Conservation (phyloP, 2,113 vertebrate genomes). For the Chloebia gouldiae region DNA sequence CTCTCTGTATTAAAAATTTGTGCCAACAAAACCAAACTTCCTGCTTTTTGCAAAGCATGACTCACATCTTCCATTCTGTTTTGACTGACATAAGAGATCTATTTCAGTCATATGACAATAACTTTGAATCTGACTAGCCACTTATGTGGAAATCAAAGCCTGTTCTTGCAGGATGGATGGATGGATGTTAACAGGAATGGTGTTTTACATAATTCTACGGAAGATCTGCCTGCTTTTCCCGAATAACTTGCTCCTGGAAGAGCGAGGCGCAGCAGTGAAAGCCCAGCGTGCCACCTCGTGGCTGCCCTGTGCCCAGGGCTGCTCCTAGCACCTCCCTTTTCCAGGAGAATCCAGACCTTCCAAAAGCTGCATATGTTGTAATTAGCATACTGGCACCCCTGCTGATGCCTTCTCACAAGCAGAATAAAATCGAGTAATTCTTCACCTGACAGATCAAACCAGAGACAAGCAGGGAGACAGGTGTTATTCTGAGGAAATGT, state of each 20-base stretch:
- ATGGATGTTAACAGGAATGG: neutral
- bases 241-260: neutral
- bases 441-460: neutral
- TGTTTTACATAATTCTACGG: neutral
- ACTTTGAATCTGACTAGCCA: conserved; percentile 22
- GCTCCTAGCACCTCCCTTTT: neutral
- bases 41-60: conserved; percentile 50
- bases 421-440: neutral
- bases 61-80: conserved; percentile 44
- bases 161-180: conserved; percentile 21
- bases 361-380: neutral
- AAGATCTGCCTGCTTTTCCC: neutral
- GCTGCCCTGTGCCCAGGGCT: conserved; percentile 18
- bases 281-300: conserved; percentile 47
- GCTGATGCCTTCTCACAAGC: neutral
- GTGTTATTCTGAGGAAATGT: neutral
- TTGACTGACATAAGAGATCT: conserved; percentile 57
- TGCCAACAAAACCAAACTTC: conserved; percentile 41
- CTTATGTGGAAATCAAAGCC: conserved; percentile 47
- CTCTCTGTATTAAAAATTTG: neutral
- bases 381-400: neutral
- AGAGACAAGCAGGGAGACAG: neutral
- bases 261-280: neutral
- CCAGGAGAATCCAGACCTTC: neutral
- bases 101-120: conserved; percentile 58